These are phyloP conservation scores for Helicoverpa assulta DNA, from an alignment of 2,888 invertebrate genomes.

Conservation along the genomic window DNA sequence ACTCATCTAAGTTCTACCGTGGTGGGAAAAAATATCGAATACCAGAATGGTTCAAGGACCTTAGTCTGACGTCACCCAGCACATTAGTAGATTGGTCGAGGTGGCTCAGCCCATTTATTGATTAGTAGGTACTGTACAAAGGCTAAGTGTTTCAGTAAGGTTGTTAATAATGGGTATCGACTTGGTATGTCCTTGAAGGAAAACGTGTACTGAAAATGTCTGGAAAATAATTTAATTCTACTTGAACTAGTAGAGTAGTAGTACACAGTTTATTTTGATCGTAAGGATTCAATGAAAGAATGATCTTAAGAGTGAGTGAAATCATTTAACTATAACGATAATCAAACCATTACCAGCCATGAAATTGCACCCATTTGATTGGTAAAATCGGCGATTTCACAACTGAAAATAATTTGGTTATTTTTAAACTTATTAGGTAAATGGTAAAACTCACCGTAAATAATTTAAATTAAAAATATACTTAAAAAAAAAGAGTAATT, in stretches of 20 bases:
- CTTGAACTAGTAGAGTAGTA: no score
- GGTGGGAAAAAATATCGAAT: slow-evolving; percentile 1
- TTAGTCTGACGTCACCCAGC: slow-evolving; percentile 41
- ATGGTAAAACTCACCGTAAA: no score
- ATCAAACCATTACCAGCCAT: no score
- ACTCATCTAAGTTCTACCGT: neutral
- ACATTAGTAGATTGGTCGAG: slow-evolving; percentile 7
- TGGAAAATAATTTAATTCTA: no score
- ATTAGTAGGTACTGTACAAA: slow-evolving; percentile 12
- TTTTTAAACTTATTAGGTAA: no score
- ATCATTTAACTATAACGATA: no score
- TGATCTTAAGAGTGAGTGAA: no score
- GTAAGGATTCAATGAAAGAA: no score
- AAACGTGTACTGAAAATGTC: neutral
- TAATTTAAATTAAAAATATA: neutral
- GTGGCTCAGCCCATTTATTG: slow-evolving; percentile 23
- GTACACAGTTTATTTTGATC: no score
- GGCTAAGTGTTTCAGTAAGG: neutral
- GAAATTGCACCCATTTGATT: no score
- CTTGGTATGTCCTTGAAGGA: slow-evolving; percentile 1
- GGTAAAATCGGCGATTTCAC: no score
- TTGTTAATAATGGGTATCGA: neutral
- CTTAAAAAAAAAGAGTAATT: neutral
- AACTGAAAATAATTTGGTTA: no score
- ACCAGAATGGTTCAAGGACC: slow-evolving; percentile 36